Evolutionary conservation across 2,888 invertebrate genomes (phyloP), one percentile per base, ranked within the genome.

Genomic region (Rutpela maculata): DNA sequence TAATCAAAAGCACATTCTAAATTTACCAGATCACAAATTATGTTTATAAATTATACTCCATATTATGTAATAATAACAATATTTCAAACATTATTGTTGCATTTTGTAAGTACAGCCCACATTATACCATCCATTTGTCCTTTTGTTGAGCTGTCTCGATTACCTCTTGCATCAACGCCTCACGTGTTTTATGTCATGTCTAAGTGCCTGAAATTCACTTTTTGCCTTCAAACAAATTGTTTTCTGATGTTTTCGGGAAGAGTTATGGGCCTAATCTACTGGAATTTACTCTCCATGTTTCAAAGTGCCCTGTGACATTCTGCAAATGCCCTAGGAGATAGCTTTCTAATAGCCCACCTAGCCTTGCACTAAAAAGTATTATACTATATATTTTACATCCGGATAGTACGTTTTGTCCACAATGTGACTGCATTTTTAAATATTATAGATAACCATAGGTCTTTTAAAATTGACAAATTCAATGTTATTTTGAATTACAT

Each of bases 211-310:
- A 80, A 81, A 79, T 81, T 78, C 79, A 77, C 79, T 80, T 81
- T 77, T 80, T 80, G 79, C 77, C 78, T 68, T 62, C 77, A 71
- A 74, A 82, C 82, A 81, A 81, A 82, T 81, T 80, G 82, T 81
- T 80, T 82, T 81, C 79, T 82, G 79, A 82, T 82, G 82, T 70
- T 78, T 73, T 74, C 62, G 22, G 57, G 72, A 78, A 80, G 81
- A 80, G 72, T 80, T 78, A 81, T 80, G 75, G 74, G 26, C 74
- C 75, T 78, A 81, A 81, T 81, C 78, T 80, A 43, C 62, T 50
- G 76, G 67, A 67, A 71, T 74, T 68, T 68, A 19, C 69, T 57
- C 68, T 35, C 75, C 56, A 70, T 74, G 66, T 70, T 74, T 70
- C 66, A 75, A 22, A 65, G 56, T 67, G 65, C 59, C 70, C 50